phyloP scores from a whole-genome alignment of 2,797 vertebrate species.

The Lepilemur ruficaudatus region DNA sequence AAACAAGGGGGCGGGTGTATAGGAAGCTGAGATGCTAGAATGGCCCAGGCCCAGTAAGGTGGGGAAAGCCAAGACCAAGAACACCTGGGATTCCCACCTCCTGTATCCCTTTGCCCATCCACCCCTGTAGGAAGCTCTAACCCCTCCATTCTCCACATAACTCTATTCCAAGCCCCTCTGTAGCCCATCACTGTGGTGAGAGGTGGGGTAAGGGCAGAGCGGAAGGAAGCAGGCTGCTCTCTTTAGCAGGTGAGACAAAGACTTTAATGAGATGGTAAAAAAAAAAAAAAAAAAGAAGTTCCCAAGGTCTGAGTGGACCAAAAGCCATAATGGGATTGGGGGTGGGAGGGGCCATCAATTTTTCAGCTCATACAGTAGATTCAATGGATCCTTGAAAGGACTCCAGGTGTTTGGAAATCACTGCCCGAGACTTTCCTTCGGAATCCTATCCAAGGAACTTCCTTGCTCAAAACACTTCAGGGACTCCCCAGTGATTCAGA shows the following conservation, averaged over 20 bases:
- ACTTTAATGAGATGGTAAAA: not conserved
- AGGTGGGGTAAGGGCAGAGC: not conserved
- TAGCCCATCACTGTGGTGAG: not conserved
- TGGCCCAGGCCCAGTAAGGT: not conserved
- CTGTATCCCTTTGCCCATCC: not conserved
- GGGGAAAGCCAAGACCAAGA: not conserved
- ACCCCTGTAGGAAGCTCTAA: not conserved
- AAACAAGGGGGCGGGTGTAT: constrained; percentile 35
- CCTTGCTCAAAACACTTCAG: not conserved
- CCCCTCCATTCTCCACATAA: not conserved
- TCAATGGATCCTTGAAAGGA: not conserved
- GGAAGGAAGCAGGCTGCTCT: constrained; percentile 40
- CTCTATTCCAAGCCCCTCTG: not conserved
- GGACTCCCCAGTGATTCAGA: not conserved
- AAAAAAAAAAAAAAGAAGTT: not conserved
- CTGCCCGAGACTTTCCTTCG: not conserved
- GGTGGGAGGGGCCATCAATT: not conserved
- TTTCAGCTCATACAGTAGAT: not conserved
- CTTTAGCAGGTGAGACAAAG: not conserved
- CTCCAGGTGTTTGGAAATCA: not conserved
- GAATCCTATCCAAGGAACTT: not conserved
- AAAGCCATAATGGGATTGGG: not conserved
- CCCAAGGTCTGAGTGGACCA: not conserved
- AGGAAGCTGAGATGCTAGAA: constrained; percentile 35
- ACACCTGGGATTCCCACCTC: not conserved